Evolutionary conservation across 2,888 invertebrate genomes (phyloP).

Genomic region (Ochropleura leucogaster): DNA sequence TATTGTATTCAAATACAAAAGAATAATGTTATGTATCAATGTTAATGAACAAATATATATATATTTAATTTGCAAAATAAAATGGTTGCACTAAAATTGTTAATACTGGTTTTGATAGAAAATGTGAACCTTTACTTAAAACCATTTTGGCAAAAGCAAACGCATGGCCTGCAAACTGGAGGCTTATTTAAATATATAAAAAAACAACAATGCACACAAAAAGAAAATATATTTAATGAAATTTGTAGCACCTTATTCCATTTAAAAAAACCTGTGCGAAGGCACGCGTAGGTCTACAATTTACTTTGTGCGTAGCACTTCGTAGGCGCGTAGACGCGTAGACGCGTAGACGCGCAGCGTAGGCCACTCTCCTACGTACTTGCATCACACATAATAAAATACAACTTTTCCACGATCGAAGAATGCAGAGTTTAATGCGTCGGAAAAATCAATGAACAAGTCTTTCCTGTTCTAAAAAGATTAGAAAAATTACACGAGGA

Average conservation of each 20-base stretch:
- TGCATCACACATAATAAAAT: constrained; percentile 16
- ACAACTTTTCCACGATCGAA: constrained; percentile 26
- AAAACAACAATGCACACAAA: background rate
- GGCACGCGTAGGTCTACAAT: constrained; percentile 3
- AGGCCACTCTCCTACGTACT: constrained; percentile 12
- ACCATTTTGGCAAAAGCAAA: background rate
- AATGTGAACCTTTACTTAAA: background rate
- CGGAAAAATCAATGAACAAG: constrained; percentile 39
- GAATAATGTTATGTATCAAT: constrained; percentile 50
- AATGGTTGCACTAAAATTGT: constrained; percentile 32
- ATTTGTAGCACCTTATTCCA: background rate
- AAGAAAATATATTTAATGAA: no score
- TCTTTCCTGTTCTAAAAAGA: constrained; percentile 54
- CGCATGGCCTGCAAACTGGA: no score
- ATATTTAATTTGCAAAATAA: constrained; percentile 27
- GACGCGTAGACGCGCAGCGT: constrained; percentile 47
- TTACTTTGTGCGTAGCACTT: constrained; percentile 53
- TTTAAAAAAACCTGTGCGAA: background rate
- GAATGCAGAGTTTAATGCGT: constrained; percentile 14
- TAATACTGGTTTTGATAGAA: background rate
- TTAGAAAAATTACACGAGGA: constrained; percentile 33
- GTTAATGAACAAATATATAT: constrained; percentile 45
- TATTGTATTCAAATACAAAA: constrained; percentile 69
- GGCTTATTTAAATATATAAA: background rate
- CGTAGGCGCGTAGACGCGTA: constrained; percentile 58